phyloP scores from a whole-genome alignment of 2,113 vertebrate genomes.

The Mobula birostris region DNA sequence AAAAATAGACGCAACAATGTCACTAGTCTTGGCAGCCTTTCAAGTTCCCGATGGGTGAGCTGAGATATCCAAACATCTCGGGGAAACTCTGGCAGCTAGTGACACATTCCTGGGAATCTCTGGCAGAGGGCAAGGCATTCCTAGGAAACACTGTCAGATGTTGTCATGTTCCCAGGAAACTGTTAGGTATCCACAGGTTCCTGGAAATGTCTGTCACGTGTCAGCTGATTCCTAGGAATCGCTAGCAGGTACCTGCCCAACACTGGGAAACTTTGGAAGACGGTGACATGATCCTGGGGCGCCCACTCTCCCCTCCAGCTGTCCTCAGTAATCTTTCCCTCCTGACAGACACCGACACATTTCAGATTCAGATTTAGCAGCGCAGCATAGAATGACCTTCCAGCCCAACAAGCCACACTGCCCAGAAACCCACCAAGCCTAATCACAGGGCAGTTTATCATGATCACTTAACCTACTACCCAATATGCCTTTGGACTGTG shows the following conservation, averaged over 20 bases:
- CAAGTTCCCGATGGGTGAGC: neutral
- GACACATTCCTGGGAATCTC: neutral
- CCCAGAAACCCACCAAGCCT: too few species aligned
- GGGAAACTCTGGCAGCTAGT: neutral
- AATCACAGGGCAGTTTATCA: too few species aligned
- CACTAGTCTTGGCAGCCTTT: neutral
- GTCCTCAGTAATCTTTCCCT: too few species aligned
- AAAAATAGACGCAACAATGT: neutral
- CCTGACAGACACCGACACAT: neutral
- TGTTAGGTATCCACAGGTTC: neutral
- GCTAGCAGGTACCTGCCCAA: neutral
- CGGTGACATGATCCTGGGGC: neutral
- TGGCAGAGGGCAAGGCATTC: too few species aligned
- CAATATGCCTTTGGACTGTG: too few species aligned
- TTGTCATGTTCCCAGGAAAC: neutral
- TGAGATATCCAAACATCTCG: neutral
- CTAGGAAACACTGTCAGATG: neutral
- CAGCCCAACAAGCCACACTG: too few species aligned
- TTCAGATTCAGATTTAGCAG: neutral
- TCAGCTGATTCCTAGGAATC: neutral
- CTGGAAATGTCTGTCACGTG: neutral
- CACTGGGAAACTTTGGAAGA: neutral
- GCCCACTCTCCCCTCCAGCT: too few species aligned
- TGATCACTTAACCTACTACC: too few species aligned
- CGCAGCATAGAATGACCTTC: too few species aligned